Evolutionary conservation across 2,888 invertebrate genomes (phyloP), one percentile per base, ranked within the genome.

Genomic region (Leucozona laternaria): DNA sequence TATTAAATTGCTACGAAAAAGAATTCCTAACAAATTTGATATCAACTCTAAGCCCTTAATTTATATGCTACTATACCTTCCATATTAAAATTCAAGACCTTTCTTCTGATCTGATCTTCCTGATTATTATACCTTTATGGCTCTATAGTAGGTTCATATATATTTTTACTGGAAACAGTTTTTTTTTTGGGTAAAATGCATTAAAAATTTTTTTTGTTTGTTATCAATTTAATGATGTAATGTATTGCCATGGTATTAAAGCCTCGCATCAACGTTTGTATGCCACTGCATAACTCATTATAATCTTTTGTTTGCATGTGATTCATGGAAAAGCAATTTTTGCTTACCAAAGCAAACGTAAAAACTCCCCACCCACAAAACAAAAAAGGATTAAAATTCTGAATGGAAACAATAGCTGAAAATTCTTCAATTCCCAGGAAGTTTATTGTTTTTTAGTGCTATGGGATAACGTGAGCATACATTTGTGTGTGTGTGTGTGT

Each of bases 251-350:
- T n/a, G n/a, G 31, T 8, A n/a, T 1, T 13, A 5, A n/a, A 25
- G 22, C n/a, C 40, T 25, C 10, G 22, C n/a, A 25, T 25, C 10
- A 28, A 15, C 8, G n/a, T 66, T 50, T 50, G 28, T 34, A 34
- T 66, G 34, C 22, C 22, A 17, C 58, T 50, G 34, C 66, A 68
- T 50, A 68, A 68, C 50, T 68, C 50, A 68, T 68, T 34, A 50
- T 68, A 68, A 50, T 68, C 66, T 68, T 22, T 68, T 50, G 66
- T 68, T 50, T 43, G 43, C 34, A n/a, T 22, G 31, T 31, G 66
- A 68, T 34, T 50, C 50, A 68, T 50, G 66, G 22, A 6, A 15
- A 68, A 68, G 66, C 66, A 68, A 68, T 68, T 68, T 68, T 68
- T 31, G 28, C 2, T 28, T 64, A 28, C 45, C 64, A 64, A 28